phyloP scores from a whole-genome alignment of 2,113 vertebrate species.

The Pristiophorus japonicus region DNA sequence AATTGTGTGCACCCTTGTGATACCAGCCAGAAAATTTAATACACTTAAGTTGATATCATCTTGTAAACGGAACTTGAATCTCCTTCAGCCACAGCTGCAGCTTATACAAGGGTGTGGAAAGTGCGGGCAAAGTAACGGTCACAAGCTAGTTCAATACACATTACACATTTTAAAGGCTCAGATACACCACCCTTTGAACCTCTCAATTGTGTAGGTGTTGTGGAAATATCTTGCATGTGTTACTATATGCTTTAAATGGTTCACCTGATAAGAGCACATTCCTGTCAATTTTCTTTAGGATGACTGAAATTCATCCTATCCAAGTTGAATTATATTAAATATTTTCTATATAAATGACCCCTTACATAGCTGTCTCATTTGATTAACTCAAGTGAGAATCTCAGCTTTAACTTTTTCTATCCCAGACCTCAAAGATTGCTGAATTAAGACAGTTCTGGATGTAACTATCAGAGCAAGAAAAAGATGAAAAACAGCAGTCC shows the following conservation, averaged over 20 bases:
- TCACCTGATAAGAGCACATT: conserved; percentile 20
- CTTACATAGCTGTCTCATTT: not conserved
- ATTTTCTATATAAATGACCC: not conserved
- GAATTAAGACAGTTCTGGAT: not conserved
- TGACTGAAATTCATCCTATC: not conserved
- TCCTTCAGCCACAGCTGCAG: not conserved
- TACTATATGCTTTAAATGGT: not conserved
- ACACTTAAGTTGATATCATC: not conserved
- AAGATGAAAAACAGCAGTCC: not conserved
- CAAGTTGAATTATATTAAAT: not conserved
- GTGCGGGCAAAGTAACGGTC: not conserved
- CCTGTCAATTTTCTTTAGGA: not conserved
- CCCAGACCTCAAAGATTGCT: not conserved
- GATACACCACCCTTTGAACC: not conserved
- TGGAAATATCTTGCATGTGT: not conserved
- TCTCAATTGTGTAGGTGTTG: not conserved
- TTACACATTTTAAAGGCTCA: not conserved
- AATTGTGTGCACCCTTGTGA: not conserved
- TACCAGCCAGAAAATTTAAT: not conserved
- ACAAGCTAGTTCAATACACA: not conserved
- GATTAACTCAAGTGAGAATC: not conserved
- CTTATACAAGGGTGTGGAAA: not conserved
- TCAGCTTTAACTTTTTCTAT: not conserved
- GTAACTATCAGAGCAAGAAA: conserved; percentile 1
- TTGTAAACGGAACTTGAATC: not conserved